Evolutionary conservation across 1,140 invertebrate genomes (phyloP).

Genomic region (Ceratina calcarata): DNA sequence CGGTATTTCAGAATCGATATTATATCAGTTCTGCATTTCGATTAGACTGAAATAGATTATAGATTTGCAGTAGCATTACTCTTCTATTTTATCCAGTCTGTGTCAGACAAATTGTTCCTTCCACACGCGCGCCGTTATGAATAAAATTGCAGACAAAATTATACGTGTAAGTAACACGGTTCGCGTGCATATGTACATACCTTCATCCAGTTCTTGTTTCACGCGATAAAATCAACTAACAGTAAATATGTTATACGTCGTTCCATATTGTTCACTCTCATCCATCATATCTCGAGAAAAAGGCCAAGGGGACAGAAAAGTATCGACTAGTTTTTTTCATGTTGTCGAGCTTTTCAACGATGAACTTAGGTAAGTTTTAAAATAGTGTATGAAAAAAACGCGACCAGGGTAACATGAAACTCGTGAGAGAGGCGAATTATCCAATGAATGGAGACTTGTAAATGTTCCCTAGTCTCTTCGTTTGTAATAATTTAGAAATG

Average conservation of each 20-base stretch:
- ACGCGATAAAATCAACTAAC: constrained; percentile 1
- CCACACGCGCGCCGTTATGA: too few relatives aligned
- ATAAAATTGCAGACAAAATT: too few relatives aligned
- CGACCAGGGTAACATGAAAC: too few relatives aligned
- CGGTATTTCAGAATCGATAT: too few relatives aligned
- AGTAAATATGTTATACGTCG: too few relatives aligned
- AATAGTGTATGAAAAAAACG: background rate
- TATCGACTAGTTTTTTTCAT: background rate
- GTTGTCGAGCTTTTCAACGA: background rate
- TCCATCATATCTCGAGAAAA: constrained; percentile 18
- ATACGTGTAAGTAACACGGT: background rate
- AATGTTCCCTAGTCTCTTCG: background rate
- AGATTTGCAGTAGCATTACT: too few relatives aligned
- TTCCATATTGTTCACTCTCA: constrained; percentile 6
- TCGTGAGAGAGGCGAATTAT: background rate
- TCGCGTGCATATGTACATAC: background rate
- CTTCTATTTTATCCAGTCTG: too few relatives aligned
- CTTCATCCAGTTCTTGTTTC: background rate
- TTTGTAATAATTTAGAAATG: background rate
- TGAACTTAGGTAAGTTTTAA: background rate
- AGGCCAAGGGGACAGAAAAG: background rate
- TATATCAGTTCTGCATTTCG: too few relatives aligned
- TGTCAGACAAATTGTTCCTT: too few relatives aligned
- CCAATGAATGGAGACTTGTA: background rate
- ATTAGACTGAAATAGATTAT: too few relatives aligned